Conservation (phyloP, 2,113 vertebrate species). For the Psammodynastes pulverulentus region DNA sequence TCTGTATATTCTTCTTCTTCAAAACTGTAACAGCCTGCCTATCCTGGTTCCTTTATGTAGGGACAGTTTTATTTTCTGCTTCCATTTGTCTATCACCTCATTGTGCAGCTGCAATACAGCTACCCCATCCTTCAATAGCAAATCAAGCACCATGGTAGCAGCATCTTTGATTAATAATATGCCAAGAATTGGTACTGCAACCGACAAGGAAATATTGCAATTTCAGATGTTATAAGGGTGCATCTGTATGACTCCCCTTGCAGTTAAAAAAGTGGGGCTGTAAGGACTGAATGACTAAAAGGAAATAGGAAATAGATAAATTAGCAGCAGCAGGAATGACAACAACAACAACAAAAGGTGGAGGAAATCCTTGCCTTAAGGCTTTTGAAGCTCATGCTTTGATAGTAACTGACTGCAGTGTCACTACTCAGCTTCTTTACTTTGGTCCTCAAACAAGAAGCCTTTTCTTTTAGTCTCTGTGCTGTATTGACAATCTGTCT, state of each 20-base stretch:
- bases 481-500: slow-evolving; percentile 24
- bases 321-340: background rate
- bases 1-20: background rate
- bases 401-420: background rate
- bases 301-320: slow-evolving; percentile 21
- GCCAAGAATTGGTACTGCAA: background rate
- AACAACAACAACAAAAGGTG: slow-evolving; percentile 6
- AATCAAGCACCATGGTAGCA: background rate
- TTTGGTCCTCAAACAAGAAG: background rate
- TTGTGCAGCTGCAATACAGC: background rate
- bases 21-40: background rate
- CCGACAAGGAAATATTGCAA: slow-evolving; percentile 5
- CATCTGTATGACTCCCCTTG: background rate
- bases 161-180: background rate
- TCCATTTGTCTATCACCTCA: background rate
- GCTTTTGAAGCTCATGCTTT: background rate
- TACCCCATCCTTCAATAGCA: background rate
- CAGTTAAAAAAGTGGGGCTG: background rate
- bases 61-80: background rate
- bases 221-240: background rate
- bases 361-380: slow-evolving; percentile 12
- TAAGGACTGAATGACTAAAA: background rate
- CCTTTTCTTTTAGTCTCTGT: slow-evolving; percentile 37
- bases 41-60: background rate
- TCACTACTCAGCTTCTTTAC: background rate